phyloP scores from a whole-genome alignment of 2,797 vertebrate species.

The Lithobates pipiens region DNA sequence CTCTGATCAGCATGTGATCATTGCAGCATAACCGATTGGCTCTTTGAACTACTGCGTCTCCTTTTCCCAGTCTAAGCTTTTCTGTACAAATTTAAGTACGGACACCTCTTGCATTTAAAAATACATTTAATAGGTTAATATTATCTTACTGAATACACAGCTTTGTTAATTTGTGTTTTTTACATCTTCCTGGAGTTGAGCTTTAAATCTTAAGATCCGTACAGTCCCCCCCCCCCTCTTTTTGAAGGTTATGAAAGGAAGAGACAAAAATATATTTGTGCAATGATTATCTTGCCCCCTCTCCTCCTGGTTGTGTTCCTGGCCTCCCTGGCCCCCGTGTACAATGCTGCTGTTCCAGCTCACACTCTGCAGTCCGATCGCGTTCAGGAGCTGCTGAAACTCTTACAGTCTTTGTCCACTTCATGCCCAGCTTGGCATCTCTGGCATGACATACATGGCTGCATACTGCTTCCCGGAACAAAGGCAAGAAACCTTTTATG shows the following conservation, averaged over 20 bases:
- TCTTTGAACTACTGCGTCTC: no score
- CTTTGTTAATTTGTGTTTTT: no score
- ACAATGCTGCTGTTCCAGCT: conserved; percentile 49
- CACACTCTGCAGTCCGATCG: conserved; percentile 56
- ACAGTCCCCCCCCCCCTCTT: no score
- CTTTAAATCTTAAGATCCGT: no score
- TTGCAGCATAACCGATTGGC: no score
- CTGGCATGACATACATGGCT: background rate
- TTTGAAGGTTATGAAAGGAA: background rate
- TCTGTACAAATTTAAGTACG: no score
- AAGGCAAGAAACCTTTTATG: conserved; percentile 13
- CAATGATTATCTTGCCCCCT: background rate
- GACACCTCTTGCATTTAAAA: no score
- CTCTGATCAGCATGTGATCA: no score
- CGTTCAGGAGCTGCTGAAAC: conserved; percentile 51
- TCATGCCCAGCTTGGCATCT: conserved; percentile 45
- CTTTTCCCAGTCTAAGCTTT: no score
- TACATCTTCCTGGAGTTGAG: no score
- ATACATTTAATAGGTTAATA: no score
- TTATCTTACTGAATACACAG: no score
- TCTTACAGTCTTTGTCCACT: conserved; percentile 50
- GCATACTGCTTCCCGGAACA: conserved; percentile 21
- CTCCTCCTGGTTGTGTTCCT: background rate
- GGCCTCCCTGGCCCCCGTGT: conserved; percentile 40
- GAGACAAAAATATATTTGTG: background rate